Conservation (phyloP, 2,797 vertebrate species). For the Periophthalmus magnuspinnatus region DNA sequence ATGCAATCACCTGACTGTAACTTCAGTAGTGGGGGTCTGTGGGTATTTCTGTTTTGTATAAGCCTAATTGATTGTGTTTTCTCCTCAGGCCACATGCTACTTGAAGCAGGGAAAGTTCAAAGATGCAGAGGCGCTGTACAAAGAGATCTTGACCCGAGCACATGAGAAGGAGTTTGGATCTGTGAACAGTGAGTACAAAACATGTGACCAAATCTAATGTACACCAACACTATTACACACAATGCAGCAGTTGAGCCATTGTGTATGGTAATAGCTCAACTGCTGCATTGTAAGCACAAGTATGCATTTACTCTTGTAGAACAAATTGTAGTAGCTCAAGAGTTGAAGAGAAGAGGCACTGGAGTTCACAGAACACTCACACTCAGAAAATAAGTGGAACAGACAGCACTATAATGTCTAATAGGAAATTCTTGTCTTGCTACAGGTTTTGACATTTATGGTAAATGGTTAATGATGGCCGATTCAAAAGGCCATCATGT, state of each 20-base stretch:
- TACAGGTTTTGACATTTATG: neutral
- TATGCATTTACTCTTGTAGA: too few relatives aligned
- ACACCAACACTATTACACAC: neutral
- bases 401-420: too few relatives aligned
- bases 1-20: neutral
- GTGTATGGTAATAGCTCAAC: neutral
- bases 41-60: neutral
- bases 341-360: too few relatives aligned
- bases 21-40: too few relatives aligned
- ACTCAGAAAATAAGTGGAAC: too few relatives aligned
- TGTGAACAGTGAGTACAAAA: slow-evolving; percentile 81
- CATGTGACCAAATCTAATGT: too few relatives aligned
- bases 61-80: neutral
- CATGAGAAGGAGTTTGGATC: slow-evolving; percentile 92
- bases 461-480: too few relatives aligned
- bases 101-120: slow-evolving; percentile 91
- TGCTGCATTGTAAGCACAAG: too few relatives aligned
- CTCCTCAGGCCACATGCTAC: slow-evolving; percentile 85
- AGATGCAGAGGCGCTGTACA: slow-evolving; percentile 86
- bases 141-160: slow-evolving; percentile 87
- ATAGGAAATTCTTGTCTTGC: too few relatives aligned
- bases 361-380: too few relatives aligned
- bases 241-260: too few relatives aligned
- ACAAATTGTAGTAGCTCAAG: too few relatives aligned
- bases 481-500: neutral